Conservation (phyloP, 2,888 invertebrate species). For the Brenthis hecate region DNA sequence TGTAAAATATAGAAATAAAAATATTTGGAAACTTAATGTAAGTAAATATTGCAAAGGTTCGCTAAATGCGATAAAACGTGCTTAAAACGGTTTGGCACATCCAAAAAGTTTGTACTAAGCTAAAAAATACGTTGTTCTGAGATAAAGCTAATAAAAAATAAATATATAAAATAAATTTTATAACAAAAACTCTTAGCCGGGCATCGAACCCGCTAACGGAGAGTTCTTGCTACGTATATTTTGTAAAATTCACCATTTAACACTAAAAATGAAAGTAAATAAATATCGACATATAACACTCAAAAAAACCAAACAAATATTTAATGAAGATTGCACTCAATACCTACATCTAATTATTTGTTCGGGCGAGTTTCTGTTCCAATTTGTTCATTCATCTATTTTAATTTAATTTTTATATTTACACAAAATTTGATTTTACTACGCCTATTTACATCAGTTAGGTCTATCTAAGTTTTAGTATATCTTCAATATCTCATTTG, state of each 20-base stretch:
- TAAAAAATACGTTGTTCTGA: constrained; percentile 70
- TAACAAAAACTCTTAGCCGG: background rate
- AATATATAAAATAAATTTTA: constrained; percentile 50
- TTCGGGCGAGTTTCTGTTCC: constrained; percentile 81
- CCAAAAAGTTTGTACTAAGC: constrained; percentile 75
- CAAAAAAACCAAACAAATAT: constrained; percentile 64
- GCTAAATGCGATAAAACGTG: constrained; percentile 74
- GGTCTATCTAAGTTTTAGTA: constrained; percentile 66
- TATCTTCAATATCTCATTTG: constrained; percentile 40
- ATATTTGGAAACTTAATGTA: constrained; percentile 63
- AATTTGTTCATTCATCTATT: constrained; percentile 71
- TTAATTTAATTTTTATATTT: constrained; percentile 64
- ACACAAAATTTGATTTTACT: constrained; percentile 68
- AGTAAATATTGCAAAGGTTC: constrained; percentile 62
- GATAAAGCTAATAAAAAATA: constrained; percentile 71
- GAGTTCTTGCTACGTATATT: constrained; percentile 7
- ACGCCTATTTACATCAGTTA: constrained; percentile 75
- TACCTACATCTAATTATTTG: constrained; percentile 73
- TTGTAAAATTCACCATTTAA: constrained; percentile 9
- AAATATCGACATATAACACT: constrained; percentile 48
- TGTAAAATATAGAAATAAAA: constrained; percentile 48
- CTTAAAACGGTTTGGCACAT: constrained; percentile 77
- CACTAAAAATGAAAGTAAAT: constrained; percentile 31
- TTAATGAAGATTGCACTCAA: constrained; percentile 73
- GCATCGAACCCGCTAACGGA: background rate